Conservation (phyloP, 2,113 vertebrate genomes). For the Seriola dumerili region DNA sequence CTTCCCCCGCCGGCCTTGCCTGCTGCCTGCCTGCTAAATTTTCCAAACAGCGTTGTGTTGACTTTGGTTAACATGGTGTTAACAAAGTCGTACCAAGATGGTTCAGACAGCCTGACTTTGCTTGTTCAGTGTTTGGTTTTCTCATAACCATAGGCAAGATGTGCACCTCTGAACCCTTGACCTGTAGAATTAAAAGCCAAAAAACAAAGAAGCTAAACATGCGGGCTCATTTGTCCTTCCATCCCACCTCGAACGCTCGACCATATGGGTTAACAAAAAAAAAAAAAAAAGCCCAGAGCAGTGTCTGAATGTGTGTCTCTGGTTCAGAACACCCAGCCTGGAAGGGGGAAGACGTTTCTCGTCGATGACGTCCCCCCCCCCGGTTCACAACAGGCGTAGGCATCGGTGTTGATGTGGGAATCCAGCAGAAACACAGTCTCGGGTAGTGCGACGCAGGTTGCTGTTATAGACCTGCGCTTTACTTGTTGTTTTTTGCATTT, state of each 20-base stretch:
- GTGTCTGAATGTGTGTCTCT: conserved; percentile 51
- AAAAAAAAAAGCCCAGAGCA: conserved; percentile 28
- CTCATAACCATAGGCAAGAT: conserved; percentile 51
- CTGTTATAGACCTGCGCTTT: neutral
- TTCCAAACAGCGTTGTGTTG: neutral
- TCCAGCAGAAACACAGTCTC: conserved; percentile 46
- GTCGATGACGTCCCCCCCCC: conserved; percentile 12
- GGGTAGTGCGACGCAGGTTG: conserved; percentile 14
- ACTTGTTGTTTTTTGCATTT: neutral
- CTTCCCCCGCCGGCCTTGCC: neutral
- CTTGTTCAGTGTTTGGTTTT: conserved; percentile 20
- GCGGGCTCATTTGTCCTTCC: neutral
- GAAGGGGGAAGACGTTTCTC: conserved; percentile 18
- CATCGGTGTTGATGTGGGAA: conserved; percentile 39
- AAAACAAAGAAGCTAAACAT: conserved; percentile 34
- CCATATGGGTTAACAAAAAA: conserved; percentile 27
- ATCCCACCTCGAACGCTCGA: neutral
- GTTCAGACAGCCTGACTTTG: conserved; percentile 7
- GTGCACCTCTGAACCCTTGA: conserved; percentile 50
- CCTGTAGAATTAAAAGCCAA: conserved; percentile 34
- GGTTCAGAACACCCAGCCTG: conserved; percentile 33
- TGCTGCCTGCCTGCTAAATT: neutral
- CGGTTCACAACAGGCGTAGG: neutral
- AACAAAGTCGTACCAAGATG: neutral
- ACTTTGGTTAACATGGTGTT: conserved; percentile 11